Base-by-base conservation (phyloP, 2,888 invertebrate species). In the Pachydiplax longipennis region DNA sequence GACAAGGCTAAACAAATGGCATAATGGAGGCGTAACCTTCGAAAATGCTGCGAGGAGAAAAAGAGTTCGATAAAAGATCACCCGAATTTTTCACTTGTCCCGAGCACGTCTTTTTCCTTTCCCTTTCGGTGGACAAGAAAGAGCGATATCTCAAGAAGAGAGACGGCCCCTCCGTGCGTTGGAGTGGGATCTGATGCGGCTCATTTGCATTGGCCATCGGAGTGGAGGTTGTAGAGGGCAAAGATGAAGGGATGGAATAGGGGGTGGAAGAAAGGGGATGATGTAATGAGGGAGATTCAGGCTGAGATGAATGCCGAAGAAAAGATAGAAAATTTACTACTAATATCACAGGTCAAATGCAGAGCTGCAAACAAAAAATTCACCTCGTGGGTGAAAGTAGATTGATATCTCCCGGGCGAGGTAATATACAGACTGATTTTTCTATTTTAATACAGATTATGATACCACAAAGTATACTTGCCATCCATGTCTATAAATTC, bases 11-110 rank as follows among this genome's bases (percentile, higher is more conserved):
- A 87, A 87, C 87, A 65, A 87, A 87, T 87, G 87, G 61, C 87
- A 87, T 87, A 87, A 87, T 87, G 87, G 87, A 87, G 83, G 83
- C 83, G 83, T 83, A 87, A 87, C 87, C 87, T 87, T 83, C 83
- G 83, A 83, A 83, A 44, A 83, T 83, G 15, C 83, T 58, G 87
- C 58, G 87, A 87, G 58, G 61, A 61, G 15, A 53, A 87, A 65
- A 58, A 87, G 87, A 65, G 87, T 65, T 87, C 87, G 87, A 87
- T 87, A 87, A 87, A 87, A 48, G 87, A 87, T 87, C 87, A 53
- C 87, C 61, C 87, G 87, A 87, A 87, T 87, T 87, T 87, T 87
- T 87, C 87, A 87, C 87, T 87, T 87, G 87, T 87, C 87, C 35
- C 58, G 37, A 65, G 37, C 87, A 87, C 37, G 87, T 87, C 87